Conservation (phyloP, 2,797 vertebrate species). For the Lophius americanus region DNA sequence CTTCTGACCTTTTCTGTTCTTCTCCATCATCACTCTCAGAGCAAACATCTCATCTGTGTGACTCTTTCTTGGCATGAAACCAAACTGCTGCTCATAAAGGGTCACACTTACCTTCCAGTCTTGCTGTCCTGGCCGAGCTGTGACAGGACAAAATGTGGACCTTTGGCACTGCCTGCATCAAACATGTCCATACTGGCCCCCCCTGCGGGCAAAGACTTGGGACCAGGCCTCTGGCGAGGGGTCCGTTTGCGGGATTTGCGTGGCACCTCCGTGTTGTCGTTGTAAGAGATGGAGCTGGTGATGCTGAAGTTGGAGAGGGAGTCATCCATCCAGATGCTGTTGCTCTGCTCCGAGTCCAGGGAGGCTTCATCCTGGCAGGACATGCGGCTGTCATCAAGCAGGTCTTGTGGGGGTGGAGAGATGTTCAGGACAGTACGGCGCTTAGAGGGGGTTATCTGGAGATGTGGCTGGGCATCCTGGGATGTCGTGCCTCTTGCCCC, state of each 20-base stretch:
- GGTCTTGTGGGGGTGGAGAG: conserved; percentile 97
- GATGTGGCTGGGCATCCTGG: conserved; percentile 82
- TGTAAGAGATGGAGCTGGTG: conserved; percentile 95
- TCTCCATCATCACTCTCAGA: background rate
- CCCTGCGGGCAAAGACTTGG: conserved; percentile 85
- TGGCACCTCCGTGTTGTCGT: conserved; percentile 99
- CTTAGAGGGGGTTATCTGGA: conserved; percentile 92
- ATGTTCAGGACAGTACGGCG: conserved; percentile 95
- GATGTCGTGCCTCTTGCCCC: conserved; percentile 63
- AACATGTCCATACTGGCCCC: conserved; percentile 97
- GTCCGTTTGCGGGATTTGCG: conserved; percentile 98
- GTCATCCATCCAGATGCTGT: conserved; percentile 98
- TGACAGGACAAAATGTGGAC: conserved; percentile 98
- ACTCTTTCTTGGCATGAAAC: too few species aligned
- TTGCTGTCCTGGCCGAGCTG: conserved; percentile 96
- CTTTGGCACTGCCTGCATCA: conserved; percentile 99
- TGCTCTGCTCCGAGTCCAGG: conserved; percentile 96
- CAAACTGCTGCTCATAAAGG: background rate
- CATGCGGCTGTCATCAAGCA: conserved; percentile 96
- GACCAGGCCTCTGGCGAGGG: conserved; percentile 95
- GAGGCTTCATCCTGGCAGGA: conserved; percentile 94
- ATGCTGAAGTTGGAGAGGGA: conserved; percentile 98
- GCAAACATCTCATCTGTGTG: background rate
- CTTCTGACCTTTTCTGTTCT: too few species aligned
- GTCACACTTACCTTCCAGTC: conserved; percentile 83